phyloP scores from a whole-genome alignment of 2,113 vertebrate genomes.

The Syngnathoides biaculeatus region DNA sequence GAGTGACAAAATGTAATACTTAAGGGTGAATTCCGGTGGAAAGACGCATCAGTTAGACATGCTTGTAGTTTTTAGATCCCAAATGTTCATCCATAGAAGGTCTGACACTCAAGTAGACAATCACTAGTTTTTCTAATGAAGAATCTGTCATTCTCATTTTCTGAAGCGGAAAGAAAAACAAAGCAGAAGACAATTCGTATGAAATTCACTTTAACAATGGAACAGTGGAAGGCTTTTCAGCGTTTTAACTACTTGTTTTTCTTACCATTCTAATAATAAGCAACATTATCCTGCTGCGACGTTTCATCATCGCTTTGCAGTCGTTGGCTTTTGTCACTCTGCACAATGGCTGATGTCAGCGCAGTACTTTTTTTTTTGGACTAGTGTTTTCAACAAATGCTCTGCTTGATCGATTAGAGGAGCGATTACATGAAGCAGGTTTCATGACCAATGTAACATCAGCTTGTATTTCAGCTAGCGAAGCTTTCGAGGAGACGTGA shows the following conservation, averaged over 20 bases:
- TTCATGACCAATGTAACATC: slow-evolving; percentile 11
- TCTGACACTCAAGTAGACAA: background rate
- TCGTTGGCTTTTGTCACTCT: background rate
- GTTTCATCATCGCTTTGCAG: background rate
- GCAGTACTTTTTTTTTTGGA: background rate
- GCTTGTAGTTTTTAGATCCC: background rate
- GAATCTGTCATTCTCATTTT: background rate
- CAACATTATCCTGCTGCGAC: background rate
- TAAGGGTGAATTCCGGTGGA: background rate
- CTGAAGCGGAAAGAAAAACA: background rate
- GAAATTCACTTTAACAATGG: background rate
- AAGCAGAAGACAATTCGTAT: background rate
- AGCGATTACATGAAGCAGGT: background rate
- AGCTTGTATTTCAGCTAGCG: slow-evolving; percentile 19
- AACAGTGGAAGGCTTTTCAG: background rate
- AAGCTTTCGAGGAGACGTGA: slow-evolving; percentile 2
- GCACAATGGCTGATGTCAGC: slow-evolving; percentile 2
- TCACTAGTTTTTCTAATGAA: background rate
- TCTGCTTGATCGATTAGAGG: slow-evolving; percentile 7
- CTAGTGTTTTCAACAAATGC: background rate
- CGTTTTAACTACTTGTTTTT: background rate
- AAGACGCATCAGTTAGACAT: background rate
- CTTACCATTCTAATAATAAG: background rate
- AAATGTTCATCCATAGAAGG: background rate
- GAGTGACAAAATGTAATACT: background rate